Evolutionary conservation across 2,797 vertebrate species (phyloP).

Genomic region (Myotis vivesi): DNA sequence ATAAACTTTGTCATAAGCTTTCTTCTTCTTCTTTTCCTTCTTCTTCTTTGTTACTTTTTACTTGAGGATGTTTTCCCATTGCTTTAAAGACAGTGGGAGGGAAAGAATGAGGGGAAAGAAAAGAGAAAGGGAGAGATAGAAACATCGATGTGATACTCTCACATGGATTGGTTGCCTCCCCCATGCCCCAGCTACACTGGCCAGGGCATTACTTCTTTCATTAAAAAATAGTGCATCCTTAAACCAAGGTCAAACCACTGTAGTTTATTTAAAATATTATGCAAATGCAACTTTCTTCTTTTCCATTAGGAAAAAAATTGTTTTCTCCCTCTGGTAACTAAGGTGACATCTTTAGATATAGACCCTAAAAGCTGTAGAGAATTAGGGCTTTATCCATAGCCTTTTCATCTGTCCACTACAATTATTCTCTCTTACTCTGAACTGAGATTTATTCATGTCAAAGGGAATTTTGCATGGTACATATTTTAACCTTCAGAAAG

Average conservation of each 20-base stretch:
- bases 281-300: not conserved
- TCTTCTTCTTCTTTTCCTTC: not conserved
- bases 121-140: no score
- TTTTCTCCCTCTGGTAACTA: not conserved
- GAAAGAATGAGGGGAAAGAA: no score
- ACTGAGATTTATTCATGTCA: not conserved
- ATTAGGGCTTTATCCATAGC: not conserved
- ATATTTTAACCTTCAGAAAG: slow-evolving; percentile 16
- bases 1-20: not conserved
- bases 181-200: no score
- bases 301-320: not conserved
- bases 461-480: not conserved
- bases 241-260: not conserved
- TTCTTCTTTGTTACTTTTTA: no score
- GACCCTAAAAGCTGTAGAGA: not conserved
- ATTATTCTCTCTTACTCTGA: not conserved
- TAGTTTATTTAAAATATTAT: slow-evolving; percentile 26
- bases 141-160: no score
- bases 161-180: no score
- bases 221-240: not conserved
- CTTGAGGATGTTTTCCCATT: no score
- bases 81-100: no score
- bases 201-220: no score
- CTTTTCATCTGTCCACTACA: not conserved
- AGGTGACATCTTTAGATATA: not conserved